Percentiles rank a stretch among this genome's conserved stretches.
Conservation (phyloP, 2,113 vertebrate genomes). For the Zosterops lateralis region DNA sequence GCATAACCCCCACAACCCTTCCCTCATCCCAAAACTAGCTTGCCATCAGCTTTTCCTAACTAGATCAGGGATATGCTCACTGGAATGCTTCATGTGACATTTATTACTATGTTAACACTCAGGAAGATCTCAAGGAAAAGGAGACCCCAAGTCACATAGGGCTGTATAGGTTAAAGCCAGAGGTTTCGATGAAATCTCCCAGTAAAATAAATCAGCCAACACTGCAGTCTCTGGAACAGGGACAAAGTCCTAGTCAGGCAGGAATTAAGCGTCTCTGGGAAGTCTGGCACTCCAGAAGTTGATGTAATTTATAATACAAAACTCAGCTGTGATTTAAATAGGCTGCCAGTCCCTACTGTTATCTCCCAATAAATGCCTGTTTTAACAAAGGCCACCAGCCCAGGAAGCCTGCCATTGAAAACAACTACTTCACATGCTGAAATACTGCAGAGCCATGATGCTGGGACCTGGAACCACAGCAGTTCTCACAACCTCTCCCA, state of each 20-base stretch:
- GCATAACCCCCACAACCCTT: background rate
- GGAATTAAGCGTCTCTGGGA: conserved; percentile 27
- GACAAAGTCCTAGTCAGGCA: conserved; percentile 34
- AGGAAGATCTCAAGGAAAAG: background rate
- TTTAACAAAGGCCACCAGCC: conserved; percentile 20
- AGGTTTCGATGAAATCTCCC: conserved; percentile 25
- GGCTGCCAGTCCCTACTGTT: conserved; percentile 27
- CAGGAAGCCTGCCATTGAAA: conserved; percentile 53
- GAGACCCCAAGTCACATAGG: background rate
- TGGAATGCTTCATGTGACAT: conserved; percentile 3
- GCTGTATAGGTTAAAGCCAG: conserved; percentile 10
- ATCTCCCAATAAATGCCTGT: conserved; percentile 42
- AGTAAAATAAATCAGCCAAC: conserved; percentile 32
- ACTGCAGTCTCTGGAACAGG: conserved; percentile 30
- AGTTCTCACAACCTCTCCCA: conserved; percentile 18
- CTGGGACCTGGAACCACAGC: background rate
- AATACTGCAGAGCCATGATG: background rate
- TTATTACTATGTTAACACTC: background rate
- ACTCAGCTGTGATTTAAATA: conserved; percentile 55
- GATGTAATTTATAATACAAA: conserved; percentile 54
- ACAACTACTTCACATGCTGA: conserved; percentile 23
- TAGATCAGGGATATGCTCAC: background rate
- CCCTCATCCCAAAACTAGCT: background rate
- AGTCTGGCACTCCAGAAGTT: conserved; percentile 33
- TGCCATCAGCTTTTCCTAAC: background rate